Base-by-base conservation (phyloP, 2,797 vertebrate species). In the Tolypeutes matacus region DNA sequence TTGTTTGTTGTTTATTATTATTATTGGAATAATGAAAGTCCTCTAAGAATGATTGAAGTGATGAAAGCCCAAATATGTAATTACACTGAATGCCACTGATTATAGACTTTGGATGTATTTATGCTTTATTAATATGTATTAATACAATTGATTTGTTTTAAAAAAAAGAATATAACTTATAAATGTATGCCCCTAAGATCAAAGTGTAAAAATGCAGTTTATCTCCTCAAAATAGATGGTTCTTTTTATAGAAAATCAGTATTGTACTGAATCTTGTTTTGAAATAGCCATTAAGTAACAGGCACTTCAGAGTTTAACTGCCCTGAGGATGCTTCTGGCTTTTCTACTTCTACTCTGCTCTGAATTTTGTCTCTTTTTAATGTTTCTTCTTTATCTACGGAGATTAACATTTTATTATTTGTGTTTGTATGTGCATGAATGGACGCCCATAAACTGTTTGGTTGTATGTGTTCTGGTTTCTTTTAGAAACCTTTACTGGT, bases 361-460 rank as follows among this genome's bases (percentile, higher is more conserved):
- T 88, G 91, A 91, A 31, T 25, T 94, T 97, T 96, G 36, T 3
- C 23, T 93, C 29, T 81, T 94, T 96, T 97, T 96, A 96, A 82
- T 96, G 75, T 95, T 97, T 46, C 31, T 29, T 39, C 65, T 60
- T 84, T 75, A 93, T 95, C 92, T 93, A 76, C 95, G 64, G 13
- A 97, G 80, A 92, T 95, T 95, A 95, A 94, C 96, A 21, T 88
- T 92, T 80, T 93, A 75, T 93, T 88, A 77, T 93, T 93, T 96
- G 58, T 72, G 7, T 10, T 58, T 75, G 31, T 23, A 6, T 87
- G 51, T 95, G 20, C n/a, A 91, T 27, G 21, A 92, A 96, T 34
- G 39, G 70, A 96, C 4, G 5, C 46, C 29, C 36, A 84, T 67
- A 96, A 95, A 95, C 7, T 86, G 39, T 89, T 96, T 95, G 31